Conservation (phyloP, 2,113 vertebrate genomes). For the Austrofundulus limnaeus region DNA sequence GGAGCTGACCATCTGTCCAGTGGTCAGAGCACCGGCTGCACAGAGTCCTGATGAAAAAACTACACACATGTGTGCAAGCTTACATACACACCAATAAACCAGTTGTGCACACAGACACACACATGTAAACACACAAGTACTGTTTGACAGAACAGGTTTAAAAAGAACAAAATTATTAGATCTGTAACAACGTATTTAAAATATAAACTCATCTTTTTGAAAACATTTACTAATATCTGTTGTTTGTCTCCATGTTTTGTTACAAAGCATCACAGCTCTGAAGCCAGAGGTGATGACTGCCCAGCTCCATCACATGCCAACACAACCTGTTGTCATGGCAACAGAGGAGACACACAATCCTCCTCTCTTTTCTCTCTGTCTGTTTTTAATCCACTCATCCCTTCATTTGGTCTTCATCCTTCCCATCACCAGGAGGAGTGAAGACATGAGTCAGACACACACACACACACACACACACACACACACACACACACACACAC, state of each 20-base stretch:
- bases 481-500: too few species aligned
- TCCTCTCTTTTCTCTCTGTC: background rate
- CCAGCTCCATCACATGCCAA: slow-evolving; percentile 76
- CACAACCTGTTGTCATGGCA: slow-evolving; percentile 80
- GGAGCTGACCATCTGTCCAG: slow-evolving; percentile 83
- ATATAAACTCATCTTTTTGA: background rate
- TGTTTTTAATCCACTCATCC: slow-evolving; percentile 7
- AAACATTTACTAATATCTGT: background rate
- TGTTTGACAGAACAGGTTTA: background rate
- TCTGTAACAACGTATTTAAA: too few species aligned
- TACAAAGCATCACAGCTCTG: slow-evolving; percentile 31
- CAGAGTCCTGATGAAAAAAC: slow-evolving; percentile 72
- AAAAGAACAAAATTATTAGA: too few species aligned
- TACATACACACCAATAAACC: background rate
- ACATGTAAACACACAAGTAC: background rate
- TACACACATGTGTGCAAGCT: slow-evolving; percentile 31
- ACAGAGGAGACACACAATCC: slow-evolving; percentile 71
- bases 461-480: too few species aligned
- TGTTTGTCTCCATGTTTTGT: background rate
- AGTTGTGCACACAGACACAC: background rate
- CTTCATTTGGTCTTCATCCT: background rate
- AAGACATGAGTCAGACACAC: slow-evolving; percentile 2
- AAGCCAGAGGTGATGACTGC: slow-evolving; percentile 78
- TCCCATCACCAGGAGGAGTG: background rate
- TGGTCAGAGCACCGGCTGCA: slow-evolving; percentile 82